Evolutionary conservation across 2,888 invertebrate genomes (phyloP).

Genomic region (Ditylenchus weischeri): DNA sequence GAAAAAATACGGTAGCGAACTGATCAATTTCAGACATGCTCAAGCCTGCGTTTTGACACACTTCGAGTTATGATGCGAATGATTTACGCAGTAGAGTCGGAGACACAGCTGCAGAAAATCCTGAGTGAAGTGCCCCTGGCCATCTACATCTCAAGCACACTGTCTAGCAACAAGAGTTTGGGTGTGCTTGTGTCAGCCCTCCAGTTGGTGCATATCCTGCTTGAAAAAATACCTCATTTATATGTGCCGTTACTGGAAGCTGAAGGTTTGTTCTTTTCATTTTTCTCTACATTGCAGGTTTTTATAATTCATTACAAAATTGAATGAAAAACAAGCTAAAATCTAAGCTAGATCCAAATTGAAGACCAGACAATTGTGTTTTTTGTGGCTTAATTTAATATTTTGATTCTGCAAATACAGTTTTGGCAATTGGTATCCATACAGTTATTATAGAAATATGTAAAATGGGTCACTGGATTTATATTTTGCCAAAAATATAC

Average conservation of each 20-base stretch:
- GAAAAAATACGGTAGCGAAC: no score
- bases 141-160: constrained; percentile 52
- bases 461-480: no score
- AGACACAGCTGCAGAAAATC: constrained; percentile 77
- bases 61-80: constrained; percentile 89
- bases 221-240: constrained; percentile 79
- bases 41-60: constrained; percentile 92
- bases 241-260: constrained; percentile 91
- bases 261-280: constrained; percentile 69
- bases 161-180: constrained; percentile 65
- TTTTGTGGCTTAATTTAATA: no score
- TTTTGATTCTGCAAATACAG: no score
- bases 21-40: constrained; percentile 71
- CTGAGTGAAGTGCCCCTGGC: constrained; percentile 61
- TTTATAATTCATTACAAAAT: constrained; percentile 62
- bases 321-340: constrained; percentile 67
- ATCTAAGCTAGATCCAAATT: no score
- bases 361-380: no score
- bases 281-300: constrained; percentile 77
- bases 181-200: constrained; percentile 92
- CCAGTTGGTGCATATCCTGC: constrained; percentile 88
- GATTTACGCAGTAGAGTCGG: constrained; percentile 81
- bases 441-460: no score
- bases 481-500: background rate
- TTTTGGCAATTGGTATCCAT: no score